phyloP scores from a whole-genome alignment of 2,113 vertebrate species.

The Monopterus albus region DNA sequence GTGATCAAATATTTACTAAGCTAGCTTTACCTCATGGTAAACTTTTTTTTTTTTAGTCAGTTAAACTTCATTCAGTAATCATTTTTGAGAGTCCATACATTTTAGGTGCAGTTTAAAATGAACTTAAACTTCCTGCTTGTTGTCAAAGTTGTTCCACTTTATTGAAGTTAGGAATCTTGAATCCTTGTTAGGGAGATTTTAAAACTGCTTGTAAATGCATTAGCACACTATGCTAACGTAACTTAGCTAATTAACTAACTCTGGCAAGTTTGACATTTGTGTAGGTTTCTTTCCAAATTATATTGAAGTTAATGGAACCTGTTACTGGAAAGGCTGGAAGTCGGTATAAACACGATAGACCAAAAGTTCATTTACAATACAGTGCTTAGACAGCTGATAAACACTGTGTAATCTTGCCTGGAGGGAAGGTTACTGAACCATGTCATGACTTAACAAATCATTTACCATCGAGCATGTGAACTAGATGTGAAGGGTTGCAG shows the following conservation, averaged over 20 bases:
- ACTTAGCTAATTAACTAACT: not conserved
- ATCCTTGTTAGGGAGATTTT: no score
- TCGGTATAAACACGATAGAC: no score
- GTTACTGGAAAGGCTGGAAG: no score
- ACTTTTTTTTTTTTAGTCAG: no score
- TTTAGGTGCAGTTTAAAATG: no score
- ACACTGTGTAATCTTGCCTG: not conserved
- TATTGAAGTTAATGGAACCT: not conserved
- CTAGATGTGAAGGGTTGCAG: slow-evolving; percentile 20
- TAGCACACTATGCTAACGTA: not conserved
- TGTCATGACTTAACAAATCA: slow-evolving; percentile 17
- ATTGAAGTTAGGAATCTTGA: no score
- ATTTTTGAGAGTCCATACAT: not conserved
- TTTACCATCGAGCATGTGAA: slow-evolving; percentile 33
- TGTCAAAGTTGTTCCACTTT: not conserved
- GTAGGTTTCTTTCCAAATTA: no score
- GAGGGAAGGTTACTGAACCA: slow-evolving; percentile 16
- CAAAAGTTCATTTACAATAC: not conserved
- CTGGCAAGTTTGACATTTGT: not conserved
- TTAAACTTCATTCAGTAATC: not conserved
- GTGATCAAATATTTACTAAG: slow-evolving; percentile 40
- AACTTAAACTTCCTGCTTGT: not conserved
- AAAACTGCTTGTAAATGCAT: no score
- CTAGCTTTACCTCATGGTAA: not conserved
- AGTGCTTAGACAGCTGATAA: not conserved